phyloP scores from a whole-genome alignment of 1,140 invertebrate species.

The Lordiphosa collinella region DNA sequence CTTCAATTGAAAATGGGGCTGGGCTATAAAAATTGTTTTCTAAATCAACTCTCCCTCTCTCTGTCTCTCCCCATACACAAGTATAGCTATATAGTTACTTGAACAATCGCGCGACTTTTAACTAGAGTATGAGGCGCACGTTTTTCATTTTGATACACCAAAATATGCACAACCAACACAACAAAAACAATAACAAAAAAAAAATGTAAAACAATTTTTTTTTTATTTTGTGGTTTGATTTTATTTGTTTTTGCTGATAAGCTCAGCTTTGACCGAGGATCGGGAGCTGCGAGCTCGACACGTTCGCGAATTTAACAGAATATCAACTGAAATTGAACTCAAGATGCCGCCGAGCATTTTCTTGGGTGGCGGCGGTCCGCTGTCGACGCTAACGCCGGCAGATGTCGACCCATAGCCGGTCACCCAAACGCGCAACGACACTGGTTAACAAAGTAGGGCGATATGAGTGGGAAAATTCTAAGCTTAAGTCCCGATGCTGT shows the following conservation, averaged over 20 bases:
- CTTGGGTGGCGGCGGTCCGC: constrained; percentile 57
- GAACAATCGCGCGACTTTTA: too few species aligned
- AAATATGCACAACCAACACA: background rate
- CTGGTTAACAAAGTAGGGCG: background rate
- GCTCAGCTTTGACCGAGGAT: constrained; percentile 8
- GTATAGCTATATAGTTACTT: too few species aligned
- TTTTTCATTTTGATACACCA: too few species aligned
- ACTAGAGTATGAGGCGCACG: too few species aligned
- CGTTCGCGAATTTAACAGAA: constrained; percentile 77
- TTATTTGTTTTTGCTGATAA: constrained; percentile 15
- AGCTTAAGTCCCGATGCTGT: too few species aligned
- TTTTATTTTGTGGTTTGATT: constrained; percentile 6
- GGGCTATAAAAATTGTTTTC: too few species aligned
- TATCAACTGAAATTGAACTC: constrained; percentile 75
- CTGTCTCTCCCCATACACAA: too few species aligned
- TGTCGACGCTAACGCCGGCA: constrained; percentile 16
- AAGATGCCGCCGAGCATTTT: constrained; percentile 68
- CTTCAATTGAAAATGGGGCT: constrained; percentile 9
- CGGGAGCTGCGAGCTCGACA: constrained; percentile 60
- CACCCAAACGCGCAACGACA: constrained; percentile 2
- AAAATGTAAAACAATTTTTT: constrained; percentile 14
- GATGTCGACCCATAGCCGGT: constrained; percentile 33
- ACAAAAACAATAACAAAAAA: background rate
- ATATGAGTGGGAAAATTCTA: background rate
- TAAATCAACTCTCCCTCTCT: too few species aligned